Evolutionary conservation across 64 coral and sea anemone species (phyloP), one percentile per base, ranked within the genome.

Genomic region (Dendrophyllia cribrosa): DNA sequence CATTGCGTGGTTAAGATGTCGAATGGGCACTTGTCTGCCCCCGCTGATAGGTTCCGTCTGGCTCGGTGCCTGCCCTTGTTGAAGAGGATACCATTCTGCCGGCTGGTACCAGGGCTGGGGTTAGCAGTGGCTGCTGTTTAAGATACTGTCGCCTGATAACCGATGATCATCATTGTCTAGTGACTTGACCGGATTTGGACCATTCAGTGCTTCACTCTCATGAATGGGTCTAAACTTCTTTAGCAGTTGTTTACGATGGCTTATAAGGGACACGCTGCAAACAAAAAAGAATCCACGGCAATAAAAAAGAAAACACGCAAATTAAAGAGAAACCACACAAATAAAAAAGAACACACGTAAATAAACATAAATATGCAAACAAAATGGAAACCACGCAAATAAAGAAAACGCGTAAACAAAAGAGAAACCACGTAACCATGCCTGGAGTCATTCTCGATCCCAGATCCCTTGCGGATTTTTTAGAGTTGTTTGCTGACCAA

Each of bases 61-160:
- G 89, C 94, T 15, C 97, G 74, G 78, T 91, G 82, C 15, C 94
- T 83, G 43, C 94, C 94, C 70, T 99, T 99, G 62, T 99, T 99
- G 72, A 99, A 99, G 53, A 99, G 87, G 44, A 99, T 99, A 3
- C 97, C 97, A 80, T 94, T 99, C 25, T 91, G 88, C 34, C 97
- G 88, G 59, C 94, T 99, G 56, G 94, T 99, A 19, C 97, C 97
- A 58, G 97, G 97, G 51, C 97, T 96, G n/a, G 97, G 97, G 62
- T 99, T 99, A 21, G 97, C 91, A 9, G 88, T 97, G n/a, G 95
- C 83, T 94, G 49, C 80, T 84, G 60, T 84, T 84, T 7, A 84
- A 13, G 17, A 84, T 25, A 21, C 61, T 84, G 2, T 84, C 80
- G 7, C 80, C 80, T 65, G 79, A 14, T n/a, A 83, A 83, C 6